A percentile compares a stretch with the other conserved stretches of the same genome.
Evolutionary conservation across 2,888 invertebrate species (phyloP).

Genomic region (Caenorhabditis wallacei): DNA sequence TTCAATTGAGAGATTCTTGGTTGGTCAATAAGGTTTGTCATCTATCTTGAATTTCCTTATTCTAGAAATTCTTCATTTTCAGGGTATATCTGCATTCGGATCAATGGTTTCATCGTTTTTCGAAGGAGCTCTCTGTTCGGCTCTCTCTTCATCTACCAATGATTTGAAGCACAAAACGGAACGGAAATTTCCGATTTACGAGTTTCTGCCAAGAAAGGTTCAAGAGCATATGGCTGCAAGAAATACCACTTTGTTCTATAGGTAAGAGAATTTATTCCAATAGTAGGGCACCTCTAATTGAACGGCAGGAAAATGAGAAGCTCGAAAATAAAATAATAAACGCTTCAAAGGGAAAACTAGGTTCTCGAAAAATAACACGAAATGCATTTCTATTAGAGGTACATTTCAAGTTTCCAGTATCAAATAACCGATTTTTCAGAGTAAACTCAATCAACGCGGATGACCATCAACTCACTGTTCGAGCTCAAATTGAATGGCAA

Average conservation of each 20-base stretch:
- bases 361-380: too few relatives aligned
- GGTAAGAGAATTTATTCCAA: conserved; percentile 15
- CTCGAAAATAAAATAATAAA: too few relatives aligned
- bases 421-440: too few relatives aligned
- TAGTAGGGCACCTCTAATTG: background rate
- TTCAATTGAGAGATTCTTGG: conserved; percentile 64
- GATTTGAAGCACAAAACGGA: conserved; percentile 53
- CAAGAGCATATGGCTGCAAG: conserved; percentile 73
- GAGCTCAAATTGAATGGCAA: conserved; percentile 78
- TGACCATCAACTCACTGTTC: conserved; percentile 74
- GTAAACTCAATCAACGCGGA: conserved; percentile 71
- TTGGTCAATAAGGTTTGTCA: conserved; percentile 55
- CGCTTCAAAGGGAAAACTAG: too few relatives aligned
- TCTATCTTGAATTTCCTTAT: background rate
- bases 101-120: conserved; percentile 58
- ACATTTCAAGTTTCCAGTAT: too few relatives aligned
- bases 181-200: conserved; percentile 74
- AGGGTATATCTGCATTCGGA: conserved; percentile 62
- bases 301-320: too few relatives aligned
- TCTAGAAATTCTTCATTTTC: background rate
- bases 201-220: conserved; percentile 76
- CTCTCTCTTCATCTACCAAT: conserved; percentile 46
- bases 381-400: too few relatives aligned
- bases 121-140: conserved; percentile 55
- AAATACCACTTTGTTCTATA: conserved; percentile 69